Percentiles rank a stretch among this genome's conserved stretches.
Evolutionary conservation across 2,888 invertebrate species (phyloP).

Genomic region (Ganaspis brasiliensis): DNA sequence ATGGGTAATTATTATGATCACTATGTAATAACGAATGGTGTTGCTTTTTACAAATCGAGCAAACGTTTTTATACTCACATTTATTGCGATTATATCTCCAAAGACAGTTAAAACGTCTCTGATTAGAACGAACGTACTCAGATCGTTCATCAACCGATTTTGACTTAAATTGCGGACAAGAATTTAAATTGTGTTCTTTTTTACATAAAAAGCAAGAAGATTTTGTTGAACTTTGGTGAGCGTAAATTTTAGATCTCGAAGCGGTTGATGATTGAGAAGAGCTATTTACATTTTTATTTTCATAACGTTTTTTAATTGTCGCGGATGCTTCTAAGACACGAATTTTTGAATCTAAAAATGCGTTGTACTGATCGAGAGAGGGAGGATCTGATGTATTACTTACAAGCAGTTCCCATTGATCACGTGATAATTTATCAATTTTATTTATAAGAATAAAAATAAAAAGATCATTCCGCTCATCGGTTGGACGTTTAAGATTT

Average conservation of each 20-base stretch:
- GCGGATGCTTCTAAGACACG: background rate
- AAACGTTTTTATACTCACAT: background rate
- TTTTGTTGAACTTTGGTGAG: background rate
- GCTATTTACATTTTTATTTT: background rate
- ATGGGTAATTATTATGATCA: background rate
- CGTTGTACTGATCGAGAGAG: background rate
- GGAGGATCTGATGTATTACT: background rate
- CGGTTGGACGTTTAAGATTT: background rate
- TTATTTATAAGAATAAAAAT: slow-evolving; percentile 2
- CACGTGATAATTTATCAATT: too few species aligned
- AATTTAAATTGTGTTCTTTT: too few species aligned
- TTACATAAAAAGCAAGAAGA: background rate
- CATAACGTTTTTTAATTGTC: background rate
- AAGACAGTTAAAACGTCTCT: background rate
- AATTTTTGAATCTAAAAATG: background rate
- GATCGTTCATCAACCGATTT: too few species aligned
- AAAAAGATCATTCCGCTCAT: slow-evolving; percentile 6
- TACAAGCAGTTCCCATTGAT: too few species aligned
- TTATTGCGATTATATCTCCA: background rate
- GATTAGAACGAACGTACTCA: background rate
- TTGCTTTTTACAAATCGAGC: background rate
- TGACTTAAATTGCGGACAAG: too few species aligned
- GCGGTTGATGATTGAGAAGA: background rate
- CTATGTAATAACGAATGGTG: background rate
- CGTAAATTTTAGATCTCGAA: too few species aligned